Evolutionary conservation across 2,888 invertebrate genomes (phyloP).

Genomic region (Sinelater perroti): DNA sequence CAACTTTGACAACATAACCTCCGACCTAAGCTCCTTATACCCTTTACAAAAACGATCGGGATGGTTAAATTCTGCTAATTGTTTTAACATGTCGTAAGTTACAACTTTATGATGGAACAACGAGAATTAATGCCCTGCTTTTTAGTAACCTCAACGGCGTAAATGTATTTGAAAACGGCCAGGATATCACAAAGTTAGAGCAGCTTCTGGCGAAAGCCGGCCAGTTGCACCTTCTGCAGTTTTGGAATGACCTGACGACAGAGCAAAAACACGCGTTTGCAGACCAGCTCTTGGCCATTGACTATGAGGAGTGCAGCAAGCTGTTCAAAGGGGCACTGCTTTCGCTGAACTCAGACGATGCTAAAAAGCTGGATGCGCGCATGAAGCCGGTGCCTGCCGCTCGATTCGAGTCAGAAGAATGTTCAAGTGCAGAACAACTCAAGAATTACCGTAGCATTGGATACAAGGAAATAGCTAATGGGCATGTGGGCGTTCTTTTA

Average conservation of each 20-base stretch:
- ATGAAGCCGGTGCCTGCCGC: conserved; percentile 84
- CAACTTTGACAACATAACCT: too few species aligned
- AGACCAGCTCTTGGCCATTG: conserved; percentile 42
- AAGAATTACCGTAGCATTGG: conserved; percentile 76
- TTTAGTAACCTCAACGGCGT: too few species aligned
- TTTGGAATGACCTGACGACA: conserved; percentile 42
- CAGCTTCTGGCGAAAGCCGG: too few species aligned
- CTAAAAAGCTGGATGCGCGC: conserved; percentile 78
- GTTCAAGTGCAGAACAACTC: conserved; percentile 69
- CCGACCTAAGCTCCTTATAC: too few species aligned
- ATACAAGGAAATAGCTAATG: conserved; percentile 65
- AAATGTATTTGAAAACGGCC: too few species aligned
- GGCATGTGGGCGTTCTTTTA: conserved; percentile 85
- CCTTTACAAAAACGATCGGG: too few species aligned
- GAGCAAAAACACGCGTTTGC: conserved; percentile 36
- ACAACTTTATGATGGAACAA: too few species aligned
- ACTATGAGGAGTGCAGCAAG: conserved; percentile 50
- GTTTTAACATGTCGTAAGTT: too few species aligned
- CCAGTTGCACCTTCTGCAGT: conserved; percentile 45
- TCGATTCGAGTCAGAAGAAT: conserved; percentile 79
- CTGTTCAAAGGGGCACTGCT: conserved; percentile 50
- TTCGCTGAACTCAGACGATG: conserved; percentile 66
- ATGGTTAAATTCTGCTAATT: too few species aligned
- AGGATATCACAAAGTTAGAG: too few species aligned
- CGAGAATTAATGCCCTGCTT: too few species aligned